Evolutionary conservation across 2,797 vertebrate genomes (phyloP), one percentile per base, ranked within the genome.

Genomic region (Balearica regulorum): DNA sequence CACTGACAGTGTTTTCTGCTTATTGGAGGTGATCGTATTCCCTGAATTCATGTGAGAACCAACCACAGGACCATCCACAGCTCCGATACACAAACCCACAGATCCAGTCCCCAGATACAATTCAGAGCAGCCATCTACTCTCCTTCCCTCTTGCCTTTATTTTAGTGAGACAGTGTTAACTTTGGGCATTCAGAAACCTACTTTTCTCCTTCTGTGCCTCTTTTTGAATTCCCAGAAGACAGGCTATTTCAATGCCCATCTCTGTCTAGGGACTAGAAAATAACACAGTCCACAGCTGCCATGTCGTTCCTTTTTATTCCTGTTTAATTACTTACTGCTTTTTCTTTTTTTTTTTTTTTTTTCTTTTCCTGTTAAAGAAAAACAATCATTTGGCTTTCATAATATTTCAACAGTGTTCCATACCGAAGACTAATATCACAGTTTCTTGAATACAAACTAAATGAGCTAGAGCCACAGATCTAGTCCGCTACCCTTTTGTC

Each of bases 331-430:
- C 35, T 87, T 55, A 19, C 29, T 76, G 44, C 12, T 8, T 25
- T 39, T 82, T 57, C 28, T 20, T 65, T 60, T 79, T 65, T 54
- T 21, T 5, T 82, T 57, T 33, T n/a, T 65, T 58, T 77, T 66
- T 66, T n/a, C n/a, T n/a, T 21, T 5, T 22, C 6, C 29, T 90
- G 46, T 66, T 48, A 60, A 95, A 92, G 25, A 86, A 75, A 83
- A 89, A 68, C 65, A 95, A 69, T 96, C 41, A 75, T 91, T 96
- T 83, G 87, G 71, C 71, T 95, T 97, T 88, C 19, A 6, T 85
- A 85, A 55, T 91, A 91, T 92, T 94, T 91, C 72, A 69, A 33
- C 75, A 83, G 77, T 26, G 46, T 68, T 93, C 35, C 70, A 43
- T 79, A 55, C 44, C 64, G 55, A 97, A 94, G 65, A 57, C 48